Conservation (phyloP, 2,113 vertebrate species). For the Channa maculata region DNA sequence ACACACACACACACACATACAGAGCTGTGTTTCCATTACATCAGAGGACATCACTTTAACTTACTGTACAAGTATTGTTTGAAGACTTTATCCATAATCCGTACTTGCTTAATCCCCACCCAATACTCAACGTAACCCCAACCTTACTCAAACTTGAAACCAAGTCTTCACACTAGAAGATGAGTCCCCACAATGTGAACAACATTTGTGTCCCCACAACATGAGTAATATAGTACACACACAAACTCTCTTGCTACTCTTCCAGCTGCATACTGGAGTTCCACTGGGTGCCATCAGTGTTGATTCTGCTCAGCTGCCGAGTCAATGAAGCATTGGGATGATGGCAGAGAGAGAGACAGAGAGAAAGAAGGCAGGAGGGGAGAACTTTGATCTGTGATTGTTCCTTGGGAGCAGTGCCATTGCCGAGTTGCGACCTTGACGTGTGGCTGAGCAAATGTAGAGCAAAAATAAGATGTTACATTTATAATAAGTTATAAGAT, state of each 20-base stretch:
- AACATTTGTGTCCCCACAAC: no score
- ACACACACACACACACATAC: neutral
- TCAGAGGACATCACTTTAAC: no score
- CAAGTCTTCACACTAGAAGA: no score
- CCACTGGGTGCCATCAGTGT: conserved; percentile 70
- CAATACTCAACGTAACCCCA: no score
- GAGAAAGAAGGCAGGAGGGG: neutral
- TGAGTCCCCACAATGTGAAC: no score
- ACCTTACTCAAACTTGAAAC: no score
- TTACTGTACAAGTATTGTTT: no score
- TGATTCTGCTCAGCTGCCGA: conserved; percentile 63
- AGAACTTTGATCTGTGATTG: conserved; percentile 41
- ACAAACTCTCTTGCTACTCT: conserved; percentile 34
- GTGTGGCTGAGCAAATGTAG: conserved; percentile 11
- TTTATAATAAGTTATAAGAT: neutral
- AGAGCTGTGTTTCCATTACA: neutral
- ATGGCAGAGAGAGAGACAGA: conserved; percentile 14
- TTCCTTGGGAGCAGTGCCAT: conserved; percentile 29
- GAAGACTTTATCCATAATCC: no score
- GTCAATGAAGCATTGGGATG: conserved; percentile 62
- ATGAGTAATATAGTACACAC: conserved; percentile 10
- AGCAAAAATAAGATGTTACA: neutral
- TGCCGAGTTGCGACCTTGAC: conserved; percentile 46
- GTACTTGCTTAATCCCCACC: no score
- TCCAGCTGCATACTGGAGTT: conserved; percentile 76